Conservation (phyloP, 1,140 invertebrate genomes). For the Zaprionus kolodkinae region DNA sequence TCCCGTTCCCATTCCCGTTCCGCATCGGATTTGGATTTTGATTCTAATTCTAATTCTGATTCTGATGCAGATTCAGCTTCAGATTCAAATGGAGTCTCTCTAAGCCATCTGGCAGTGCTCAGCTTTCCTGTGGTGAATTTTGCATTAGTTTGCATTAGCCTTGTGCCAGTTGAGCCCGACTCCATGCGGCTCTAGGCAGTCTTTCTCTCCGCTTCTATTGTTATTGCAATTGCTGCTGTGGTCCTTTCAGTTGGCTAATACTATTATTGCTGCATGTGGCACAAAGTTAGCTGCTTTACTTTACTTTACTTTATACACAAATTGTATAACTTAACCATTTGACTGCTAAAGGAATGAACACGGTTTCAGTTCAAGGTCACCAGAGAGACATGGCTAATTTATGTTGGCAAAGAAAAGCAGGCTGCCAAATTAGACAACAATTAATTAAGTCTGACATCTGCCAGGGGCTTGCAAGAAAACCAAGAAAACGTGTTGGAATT, state of each 20-base stretch:
- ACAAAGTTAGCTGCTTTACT: constrained; percentile 50
- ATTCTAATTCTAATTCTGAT: constrained; percentile 18
- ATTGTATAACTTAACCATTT: constrained; percentile 41
- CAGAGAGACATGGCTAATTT: constrained; percentile 40
- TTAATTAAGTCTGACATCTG: constrained; percentile 73
- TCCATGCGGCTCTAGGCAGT: constrained; percentile 7
- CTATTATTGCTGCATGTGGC: constrained; percentile 64
- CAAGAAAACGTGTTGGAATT: constrained; percentile 52
- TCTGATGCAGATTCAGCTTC: background rate
- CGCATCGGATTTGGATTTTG: constrained; percentile 12
- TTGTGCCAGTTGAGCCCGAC: constrained; percentile 31
- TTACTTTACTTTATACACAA: constrained; percentile 70
- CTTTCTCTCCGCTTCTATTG: background rate
- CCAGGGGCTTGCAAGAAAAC: constrained; percentile 53
- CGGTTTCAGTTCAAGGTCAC: constrained; percentile 49
- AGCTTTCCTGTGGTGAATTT: constrained; percentile 50
- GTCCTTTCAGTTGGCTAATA: constrained; percentile 45
- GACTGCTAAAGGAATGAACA: background rate
- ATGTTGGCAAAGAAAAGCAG: constrained; percentile 48
- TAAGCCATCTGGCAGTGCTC: constrained; percentile 42
- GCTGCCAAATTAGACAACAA: constrained; percentile 44
- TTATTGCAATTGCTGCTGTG: constrained; percentile 1
- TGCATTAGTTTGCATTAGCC: constrained; percentile 74
- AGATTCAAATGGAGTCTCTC: background rate
- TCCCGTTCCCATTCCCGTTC: background rate